A percentile compares a stretch with the other conserved stretches of the same genome.
phyloP scores from a whole-genome alignment of 1,140 invertebrate species.

The Heliconius hermathena region DNA sequence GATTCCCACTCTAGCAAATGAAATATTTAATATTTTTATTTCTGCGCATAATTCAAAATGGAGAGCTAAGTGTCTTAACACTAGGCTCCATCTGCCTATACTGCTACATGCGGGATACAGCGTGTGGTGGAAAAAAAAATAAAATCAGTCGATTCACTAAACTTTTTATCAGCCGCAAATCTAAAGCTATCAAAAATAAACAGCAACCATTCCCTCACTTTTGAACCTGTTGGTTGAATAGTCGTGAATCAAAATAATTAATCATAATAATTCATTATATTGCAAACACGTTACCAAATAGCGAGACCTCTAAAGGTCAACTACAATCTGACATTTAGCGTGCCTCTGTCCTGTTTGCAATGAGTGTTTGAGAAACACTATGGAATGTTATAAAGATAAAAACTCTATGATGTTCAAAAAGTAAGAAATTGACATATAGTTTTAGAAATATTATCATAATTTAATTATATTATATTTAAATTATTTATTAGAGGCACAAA shows the following conservation, averaged over 20 bases:
- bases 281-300: conserved; percentile 23
- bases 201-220: neutral
- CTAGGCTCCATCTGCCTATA: no score
- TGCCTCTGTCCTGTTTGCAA: conserved; percentile 7
- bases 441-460: neutral
- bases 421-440: no score
- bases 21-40: no score
- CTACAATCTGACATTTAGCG: conserved; percentile 25
- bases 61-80: no score
- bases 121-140: no score
- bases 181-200: neutral
- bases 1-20: no score
- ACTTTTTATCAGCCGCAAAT: neutral
- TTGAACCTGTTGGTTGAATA: neutral
- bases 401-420: neutral
- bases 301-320: conserved; percentile 30
- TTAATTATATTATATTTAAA: no score
- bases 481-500: no score
- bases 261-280: neutral
- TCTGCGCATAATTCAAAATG: no score
- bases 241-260: neutral
- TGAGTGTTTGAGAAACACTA: neutral
- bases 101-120: no score
- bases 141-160: no score
- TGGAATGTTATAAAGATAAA: neutral